Conservation (phyloP, 1,140 invertebrate species). For the Chrysomallon squamiferum region DNA sequence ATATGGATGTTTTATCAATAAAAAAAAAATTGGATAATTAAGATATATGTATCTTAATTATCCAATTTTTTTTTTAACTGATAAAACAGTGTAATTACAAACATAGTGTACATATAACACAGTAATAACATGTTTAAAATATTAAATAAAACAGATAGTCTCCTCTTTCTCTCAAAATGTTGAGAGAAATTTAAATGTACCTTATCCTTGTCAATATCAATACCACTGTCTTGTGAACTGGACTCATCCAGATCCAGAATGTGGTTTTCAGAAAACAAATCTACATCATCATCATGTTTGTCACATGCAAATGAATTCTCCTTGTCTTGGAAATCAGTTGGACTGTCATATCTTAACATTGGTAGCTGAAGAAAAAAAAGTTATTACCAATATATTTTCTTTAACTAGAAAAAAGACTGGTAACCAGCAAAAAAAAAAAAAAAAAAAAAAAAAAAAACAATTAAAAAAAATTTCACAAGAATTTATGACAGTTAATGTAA, state of each 20-base stretch:
- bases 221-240: conserved; percentile 54
- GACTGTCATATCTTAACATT: conserved; percentile 38
- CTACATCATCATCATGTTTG: conserved; percentile 1
- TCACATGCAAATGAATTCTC: conserved; percentile 22
- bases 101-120: too few relatives aligned
- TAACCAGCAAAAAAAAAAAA: too few relatives aligned
- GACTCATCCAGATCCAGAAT: conserved; percentile 36
- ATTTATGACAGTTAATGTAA: too few relatives aligned
- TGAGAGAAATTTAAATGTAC: conserved; percentile 14
- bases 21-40: too few relatives aligned
- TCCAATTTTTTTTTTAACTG: too few relatives aligned
- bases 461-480: too few relatives aligned
- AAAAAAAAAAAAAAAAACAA: too few relatives aligned
- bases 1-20: too few relatives aligned
- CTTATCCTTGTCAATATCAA: conserved; percentile 39
- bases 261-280: not conserved
- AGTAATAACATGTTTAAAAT: too few relatives aligned
- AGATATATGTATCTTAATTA: too few relatives aligned
- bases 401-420: too few relatives aligned
- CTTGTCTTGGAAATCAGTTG: conserved; percentile 33
- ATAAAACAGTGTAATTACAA: too few relatives aligned
- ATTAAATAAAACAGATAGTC: not conserved
- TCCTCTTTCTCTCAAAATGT: not conserved
- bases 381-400: not conserved
- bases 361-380: conserved; percentile 25